Evolutionary conservation across 2,113 vertebrate genomes (phyloP).

Genomic region (Vulpes ferrilata): DNA sequence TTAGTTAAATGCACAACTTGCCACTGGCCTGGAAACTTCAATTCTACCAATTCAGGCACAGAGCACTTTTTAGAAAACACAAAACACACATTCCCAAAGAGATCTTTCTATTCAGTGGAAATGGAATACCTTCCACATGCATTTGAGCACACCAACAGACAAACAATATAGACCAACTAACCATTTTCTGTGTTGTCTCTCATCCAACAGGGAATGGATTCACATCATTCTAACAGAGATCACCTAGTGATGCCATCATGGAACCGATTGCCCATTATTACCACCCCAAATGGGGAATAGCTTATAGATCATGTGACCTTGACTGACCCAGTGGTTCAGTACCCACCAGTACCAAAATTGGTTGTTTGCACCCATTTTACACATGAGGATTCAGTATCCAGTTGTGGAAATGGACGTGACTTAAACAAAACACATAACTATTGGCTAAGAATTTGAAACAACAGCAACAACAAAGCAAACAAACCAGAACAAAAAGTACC

Average conservation of each 20-base stretch:
- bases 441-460: not conserved
- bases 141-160: not conserved
- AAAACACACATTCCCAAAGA: not conserved
- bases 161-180: not conserved
- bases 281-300: not conserved
- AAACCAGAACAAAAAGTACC: constrained; percentile 3
- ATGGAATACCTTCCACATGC: not conserved
- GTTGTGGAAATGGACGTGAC: not conserved
- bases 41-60: not conserved
- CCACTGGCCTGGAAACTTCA: not conserved
- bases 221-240: not conserved
- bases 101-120: not conserved
- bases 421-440: not conserved
- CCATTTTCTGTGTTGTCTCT: not conserved
- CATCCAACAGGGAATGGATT: not conserved
- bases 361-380: not conserved
- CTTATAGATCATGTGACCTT: not conserved
- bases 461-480: not conserved
- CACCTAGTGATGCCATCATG: not conserved
- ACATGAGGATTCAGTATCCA: not conserved
- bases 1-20: not conserved
- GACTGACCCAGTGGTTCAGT: not conserved
- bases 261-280: not conserved
- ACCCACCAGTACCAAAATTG: not conserved
- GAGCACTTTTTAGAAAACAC: not conserved